Evolutionary conservation across 2,888 invertebrate species (phyloP).

Genomic region (Tetrapedia diversipes): DNA sequence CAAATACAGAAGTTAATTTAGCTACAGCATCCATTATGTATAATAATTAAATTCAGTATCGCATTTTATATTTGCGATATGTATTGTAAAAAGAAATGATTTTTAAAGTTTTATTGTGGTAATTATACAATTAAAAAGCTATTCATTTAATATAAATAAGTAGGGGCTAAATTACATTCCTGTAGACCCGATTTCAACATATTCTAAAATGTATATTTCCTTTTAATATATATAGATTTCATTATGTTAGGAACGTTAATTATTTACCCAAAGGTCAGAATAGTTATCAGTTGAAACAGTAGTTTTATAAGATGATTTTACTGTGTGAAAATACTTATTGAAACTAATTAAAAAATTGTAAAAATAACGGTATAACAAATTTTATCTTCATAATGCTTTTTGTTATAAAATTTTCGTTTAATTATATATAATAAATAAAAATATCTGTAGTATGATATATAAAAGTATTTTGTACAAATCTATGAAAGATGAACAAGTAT

Average conservation of each 20-base stretch:
- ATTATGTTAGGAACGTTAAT: conserved; percentile 25
- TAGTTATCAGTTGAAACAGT: conserved; percentile 12
- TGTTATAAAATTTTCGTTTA: conserved; percentile 29
- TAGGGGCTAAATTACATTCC: conserved; percentile 57
- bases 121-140: conserved; percentile 37
- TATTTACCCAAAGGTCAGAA: conserved; percentile 23
- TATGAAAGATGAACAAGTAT: conserved; percentile 49
- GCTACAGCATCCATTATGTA: conserved; percentile 81
- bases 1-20: conserved; percentile 77
- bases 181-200: conserved; percentile 49
- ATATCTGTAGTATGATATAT: conserved; percentile 42
- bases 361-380: conserved; percentile 34
- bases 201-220: conserved; percentile 49
- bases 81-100: conserved; percentile 49
- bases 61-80: conserved; percentile 25
- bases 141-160: conserved; percentile 45
- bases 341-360: conserved; percentile 44
- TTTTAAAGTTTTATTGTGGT: conserved; percentile 46
- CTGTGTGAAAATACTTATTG: conserved; percentile 28
- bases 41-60: conserved; percentile 71
- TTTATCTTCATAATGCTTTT: conserved; percentile 41
- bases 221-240: conserved; percentile 25
- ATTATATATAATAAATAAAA: conserved; percentile 33
- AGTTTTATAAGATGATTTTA: conserved; percentile 44
- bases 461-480: conserved; percentile 66